Evolutionary conservation across 2,797 vertebrate genomes (phyloP), one percentile per base, ranked within the genome.

Genomic region (Garrulus glandarius): DNA sequence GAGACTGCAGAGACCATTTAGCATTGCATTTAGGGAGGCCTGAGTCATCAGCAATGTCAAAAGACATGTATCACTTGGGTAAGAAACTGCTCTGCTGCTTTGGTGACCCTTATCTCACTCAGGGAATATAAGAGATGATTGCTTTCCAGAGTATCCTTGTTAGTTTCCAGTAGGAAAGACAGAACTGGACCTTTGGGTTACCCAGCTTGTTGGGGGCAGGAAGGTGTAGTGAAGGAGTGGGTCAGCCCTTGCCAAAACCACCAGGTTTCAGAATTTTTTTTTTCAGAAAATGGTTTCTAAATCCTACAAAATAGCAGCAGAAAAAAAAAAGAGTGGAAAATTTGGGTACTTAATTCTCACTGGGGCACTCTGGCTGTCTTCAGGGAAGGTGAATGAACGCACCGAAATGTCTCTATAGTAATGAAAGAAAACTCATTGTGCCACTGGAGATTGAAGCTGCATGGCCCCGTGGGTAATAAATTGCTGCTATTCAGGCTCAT

Each of bases 341-440:
- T 64, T 89, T 86, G 67, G 94, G 74, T 93, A 71, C 77, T 93
- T 94, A 94, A 92, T 94, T 96, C 78, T 80, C 91, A 78, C 57
- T 1, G 29, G 76, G 78, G 36, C 80, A 87, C 76, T 52, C 24
- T 75, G 2, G 2, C 72, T 81, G 80, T 56, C 43, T 84, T 83
- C 11, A 13, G 84, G 86, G 69, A 93, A 93, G 91, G 67, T 84
- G 95, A 96, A 84, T 64, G 65, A 83, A 91, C 22, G 26, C 47
- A 89, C 78, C 0, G 6, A 79, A 93, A 89, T 86, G 32, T 84
- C 92, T 94, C 89, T 72, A 3, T 7, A 94, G 93, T 92, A 95
- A 94, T 94, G 55, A 95, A 96, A 87, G 50, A 95, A 84, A 84
- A 83, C 80, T 97, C 82, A 91, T 94, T 95, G 87, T 92, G 75